Evolutionary conservation across 2,113 vertebrate genomes (phyloP), one percentile per base, ranked within the genome.

Genomic region (Heliornis fulica): DNA sequence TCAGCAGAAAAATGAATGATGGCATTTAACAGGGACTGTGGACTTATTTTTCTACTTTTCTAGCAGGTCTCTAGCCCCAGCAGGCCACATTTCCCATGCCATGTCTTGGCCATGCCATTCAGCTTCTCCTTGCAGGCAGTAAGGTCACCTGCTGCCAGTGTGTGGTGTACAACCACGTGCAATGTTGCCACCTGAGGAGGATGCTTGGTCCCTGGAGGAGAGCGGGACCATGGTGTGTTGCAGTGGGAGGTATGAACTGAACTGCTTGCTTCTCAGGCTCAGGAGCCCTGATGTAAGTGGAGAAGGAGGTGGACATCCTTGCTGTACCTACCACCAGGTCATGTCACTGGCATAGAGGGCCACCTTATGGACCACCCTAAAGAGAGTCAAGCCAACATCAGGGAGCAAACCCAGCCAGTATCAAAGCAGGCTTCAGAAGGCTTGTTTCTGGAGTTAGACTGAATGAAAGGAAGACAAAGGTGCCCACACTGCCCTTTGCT

Each of bases 91-190:
- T n/a, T 81, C 63, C 34, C 21, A 17, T 40, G 32, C 15, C 53
- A 15, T 25, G 15, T 56, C 53, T 81, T 0, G 0, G 51, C 29
- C 18, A 11, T 21, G 64, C 50, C 3, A 4, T 34, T 43, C 31
- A 48, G 17, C 22, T 63, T 51, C 75, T 83, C 25, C 56, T 40
- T 50, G 45, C 20, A 48, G 69, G 46, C 48, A 41, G 43, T 32
- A 41, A 61, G 28, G 43, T 54, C 3, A 0, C 28, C 59, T 57
- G n/a, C 65, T 90, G 38, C 38, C 5, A 1, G 10, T 46, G 31
- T 25, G 13, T 29, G 7, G 41, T 45, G 18, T 41, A 9, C 11
- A 53, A 20, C 23, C 17, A 23, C 0, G 0, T 29, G 36, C 5
- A 10, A 32, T 64, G 56, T n/a, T 38, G 21, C 34, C 36, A 34